These are phyloP conservation scores for Aporrectodea caliginosa DNA, from an alignment of 1,140 invertebrate species.

Conservation along the genomic window DNA sequence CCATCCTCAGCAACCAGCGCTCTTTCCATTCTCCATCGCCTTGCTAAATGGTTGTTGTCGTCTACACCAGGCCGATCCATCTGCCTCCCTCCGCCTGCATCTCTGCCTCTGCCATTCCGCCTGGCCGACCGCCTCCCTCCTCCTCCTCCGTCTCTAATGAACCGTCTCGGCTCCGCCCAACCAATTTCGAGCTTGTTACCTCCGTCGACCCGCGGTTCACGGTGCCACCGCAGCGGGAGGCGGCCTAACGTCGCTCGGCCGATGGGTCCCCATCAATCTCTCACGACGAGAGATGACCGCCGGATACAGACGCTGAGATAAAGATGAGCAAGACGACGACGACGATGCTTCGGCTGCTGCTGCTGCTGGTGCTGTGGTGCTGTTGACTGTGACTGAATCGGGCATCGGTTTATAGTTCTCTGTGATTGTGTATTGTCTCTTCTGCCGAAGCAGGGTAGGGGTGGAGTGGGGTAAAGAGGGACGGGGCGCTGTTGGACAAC, in stretches of 20 bases:
- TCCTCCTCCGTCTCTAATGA: too few species aligned
- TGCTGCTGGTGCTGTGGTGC: background rate
- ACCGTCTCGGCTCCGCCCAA: background rate
- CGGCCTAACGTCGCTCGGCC: background rate
- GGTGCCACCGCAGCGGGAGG: background rate
- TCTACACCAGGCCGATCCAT: too few species aligned
- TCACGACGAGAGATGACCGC: background rate
- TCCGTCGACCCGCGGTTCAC: background rate
- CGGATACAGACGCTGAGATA: background rate
- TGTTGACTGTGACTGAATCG: background rate
- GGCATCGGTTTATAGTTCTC: background rate
- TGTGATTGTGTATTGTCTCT: background rate
- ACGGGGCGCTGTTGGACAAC: background rate
- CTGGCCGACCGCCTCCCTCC: too few species aligned
- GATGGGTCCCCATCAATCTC: background rate
- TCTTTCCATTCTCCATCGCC: too few species aligned
- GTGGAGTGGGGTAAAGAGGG: background rate
- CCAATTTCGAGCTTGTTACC: slow-evolving; percentile 2
- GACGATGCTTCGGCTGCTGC: too few species aligned
- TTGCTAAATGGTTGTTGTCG: too few species aligned
- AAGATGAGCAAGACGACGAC: too few species aligned
- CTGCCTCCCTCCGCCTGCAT: too few species aligned
- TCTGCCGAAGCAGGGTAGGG: background rate
- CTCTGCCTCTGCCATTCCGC: too few species aligned
- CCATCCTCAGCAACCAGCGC: too few species aligned